Evolutionary conservation across 2,888 invertebrate species (phyloP), one percentile per base, ranked within the genome.

Genomic region (Itoplectis maculator): DNA sequence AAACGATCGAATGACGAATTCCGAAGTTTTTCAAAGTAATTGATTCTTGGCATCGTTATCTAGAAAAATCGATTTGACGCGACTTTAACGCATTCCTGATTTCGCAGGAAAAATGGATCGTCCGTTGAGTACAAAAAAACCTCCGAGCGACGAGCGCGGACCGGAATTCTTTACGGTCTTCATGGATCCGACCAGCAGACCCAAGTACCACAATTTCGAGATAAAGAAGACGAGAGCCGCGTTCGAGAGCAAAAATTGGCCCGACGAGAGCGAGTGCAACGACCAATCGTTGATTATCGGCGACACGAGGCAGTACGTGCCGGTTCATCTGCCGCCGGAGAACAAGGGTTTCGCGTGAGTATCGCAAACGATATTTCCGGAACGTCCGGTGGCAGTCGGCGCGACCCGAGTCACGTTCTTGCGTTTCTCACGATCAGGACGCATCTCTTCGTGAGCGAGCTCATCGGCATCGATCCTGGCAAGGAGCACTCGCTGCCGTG

Each of bases 341-440:
- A 96, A 96, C 91, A 97, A 96, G 91, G 97, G 97, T 76, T 95
- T 95, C 90, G 94, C 95, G 96, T 96, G 93, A 94, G 94, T 93
- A 85, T 76, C 63, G 51, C 56, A 42, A n/a, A 11, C 5, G n/a
- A 47, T n/a, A 47, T n/a, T n/a, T n/a, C n/a, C n/a, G n/a, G n/a
- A n/a, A n/a, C n/a, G n/a, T n/a, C n/a, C n/a, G n/a, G n/a, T n/a
- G n/a, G n/a, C n/a, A 40, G 40, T 40, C 15, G 49, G 18, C 35
- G 2, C 61, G 29, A 70, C 20, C n/a, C n/a, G 66, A 47, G 56
- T 29, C 29, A 29, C 29, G 47, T 15, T 7, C 40, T 65, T 78
- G 68, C 15, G 74, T 77, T 63, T 18, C 63, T 54, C 29, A 51
- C 49, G 37, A 65, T 54, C 78, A 89, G 89, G 54, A 88, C 87